Percentiles rank a stretch among this genome's conserved stretches.
Evolutionary conservation across 2,113 vertebrate genomes (phyloP).

Genomic region (Hippopotamus amphibius): DNA sequence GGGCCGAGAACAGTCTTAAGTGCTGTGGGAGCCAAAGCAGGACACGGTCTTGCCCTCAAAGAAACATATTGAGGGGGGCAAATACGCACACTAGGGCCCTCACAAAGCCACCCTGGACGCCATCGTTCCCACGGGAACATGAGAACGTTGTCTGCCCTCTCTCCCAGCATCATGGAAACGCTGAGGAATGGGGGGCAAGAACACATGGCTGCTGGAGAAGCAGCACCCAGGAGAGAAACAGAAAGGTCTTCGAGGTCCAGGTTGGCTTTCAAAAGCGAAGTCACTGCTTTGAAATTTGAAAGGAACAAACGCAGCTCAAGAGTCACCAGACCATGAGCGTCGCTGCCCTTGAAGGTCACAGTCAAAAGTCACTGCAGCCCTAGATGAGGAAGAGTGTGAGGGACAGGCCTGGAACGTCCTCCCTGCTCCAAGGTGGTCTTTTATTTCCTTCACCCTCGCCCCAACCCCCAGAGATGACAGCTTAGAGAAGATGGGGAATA

Average conservation of each 20-base stretch:
- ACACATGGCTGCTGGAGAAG: background rate
- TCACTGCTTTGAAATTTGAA: background rate
- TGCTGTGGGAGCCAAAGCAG: background rate
- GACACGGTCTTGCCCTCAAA: background rate
- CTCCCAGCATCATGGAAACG: background rate
- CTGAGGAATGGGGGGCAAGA: background rate
- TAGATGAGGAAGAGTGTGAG: background rate
- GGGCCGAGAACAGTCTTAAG: background rate
- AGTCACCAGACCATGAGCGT: fast-evolving
- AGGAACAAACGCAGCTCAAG: background rate
- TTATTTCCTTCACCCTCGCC: background rate
- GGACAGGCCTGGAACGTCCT: background rate
- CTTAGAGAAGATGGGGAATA: background rate
- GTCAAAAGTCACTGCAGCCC: background rate
- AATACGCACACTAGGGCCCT: background rate
- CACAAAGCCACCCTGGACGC: background rate
- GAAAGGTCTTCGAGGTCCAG: background rate
- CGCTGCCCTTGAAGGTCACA: background rate
- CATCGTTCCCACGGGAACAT: background rate
- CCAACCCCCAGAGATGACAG: background rate
- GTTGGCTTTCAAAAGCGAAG: background rate
- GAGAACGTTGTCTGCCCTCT: background rate
- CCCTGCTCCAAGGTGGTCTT: background rate
- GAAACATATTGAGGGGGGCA: background rate
- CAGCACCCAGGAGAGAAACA: background rate